Evolutionary conservation across 2,797 vertebrate genomes (phyloP).

Genomic region (Argentina silus): DNA sequence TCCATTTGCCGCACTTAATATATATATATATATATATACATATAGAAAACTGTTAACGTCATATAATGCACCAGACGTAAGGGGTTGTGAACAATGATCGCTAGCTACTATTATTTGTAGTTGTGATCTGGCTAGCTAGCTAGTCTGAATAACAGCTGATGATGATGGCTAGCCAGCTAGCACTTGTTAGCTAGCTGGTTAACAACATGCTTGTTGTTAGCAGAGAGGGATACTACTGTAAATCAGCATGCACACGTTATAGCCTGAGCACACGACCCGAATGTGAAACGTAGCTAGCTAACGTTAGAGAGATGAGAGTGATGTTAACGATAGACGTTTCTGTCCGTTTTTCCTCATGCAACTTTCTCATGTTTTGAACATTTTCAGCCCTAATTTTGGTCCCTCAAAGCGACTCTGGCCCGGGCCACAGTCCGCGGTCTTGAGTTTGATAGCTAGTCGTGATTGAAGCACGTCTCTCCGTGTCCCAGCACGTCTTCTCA

Average conservation of each 20-base stretch:
- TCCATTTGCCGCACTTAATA: too few species aligned
- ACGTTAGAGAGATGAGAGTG: not conserved
- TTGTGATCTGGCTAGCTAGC: too few species aligned
- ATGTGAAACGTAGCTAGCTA: not conserved
- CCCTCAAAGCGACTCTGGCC: conserved; percentile 68
- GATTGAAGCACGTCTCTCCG: conserved; percentile 46
- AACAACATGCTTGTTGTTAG: not conserved
- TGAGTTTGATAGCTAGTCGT: conserved; percentile 67
- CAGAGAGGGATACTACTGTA: not conserved
- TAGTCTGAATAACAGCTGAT: too few species aligned
- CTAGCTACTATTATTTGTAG: not conserved
- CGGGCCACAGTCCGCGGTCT: conserved; percentile 83
- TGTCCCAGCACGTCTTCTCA: conserved; percentile 31
- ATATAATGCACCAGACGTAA: not conserved
- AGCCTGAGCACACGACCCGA: not conserved
- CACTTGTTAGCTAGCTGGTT: not conserved
- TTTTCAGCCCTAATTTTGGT: conserved; percentile 75
- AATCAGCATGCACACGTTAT: not conserved
- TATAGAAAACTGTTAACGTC: too few species aligned
- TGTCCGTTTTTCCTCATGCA: not conserved
- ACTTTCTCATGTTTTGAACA: conserved; percentile 55
- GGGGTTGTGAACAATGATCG: not conserved
- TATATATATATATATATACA: too few species aligned
- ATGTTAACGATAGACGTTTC: not conserved
- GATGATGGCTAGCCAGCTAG: too few species aligned